phyloP scores from a whole-genome alignment of 2,113 vertebrate genomes.

The Alexandromys fortis region DNA sequence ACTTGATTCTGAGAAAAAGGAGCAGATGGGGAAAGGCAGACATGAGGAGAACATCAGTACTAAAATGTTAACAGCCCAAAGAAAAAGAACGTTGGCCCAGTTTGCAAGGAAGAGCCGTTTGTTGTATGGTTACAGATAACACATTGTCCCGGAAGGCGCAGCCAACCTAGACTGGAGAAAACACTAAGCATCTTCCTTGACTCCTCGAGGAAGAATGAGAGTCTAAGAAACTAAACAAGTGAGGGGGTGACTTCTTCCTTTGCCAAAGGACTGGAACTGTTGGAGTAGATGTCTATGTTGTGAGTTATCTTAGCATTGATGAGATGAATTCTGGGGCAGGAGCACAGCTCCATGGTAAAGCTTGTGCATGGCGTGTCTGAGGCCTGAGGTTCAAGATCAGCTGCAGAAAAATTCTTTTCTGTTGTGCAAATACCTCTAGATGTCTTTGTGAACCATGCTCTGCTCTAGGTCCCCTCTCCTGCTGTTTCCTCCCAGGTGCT shows the following conservation, averaged over 20 bases:
- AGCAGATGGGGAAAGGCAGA: conserved; percentile 38
- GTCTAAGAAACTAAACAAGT: neutral
- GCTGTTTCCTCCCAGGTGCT: neutral
- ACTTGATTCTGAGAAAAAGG: conserved; percentile 42
- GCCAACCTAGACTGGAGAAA: neutral
- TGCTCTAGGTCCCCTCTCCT: neutral
- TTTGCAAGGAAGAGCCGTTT: neutral
- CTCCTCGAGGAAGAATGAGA: neutral
- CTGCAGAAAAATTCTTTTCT: neutral
- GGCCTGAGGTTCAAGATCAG: neutral
- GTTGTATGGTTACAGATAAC: neutral
- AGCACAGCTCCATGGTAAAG: neutral
- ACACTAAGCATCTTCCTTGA: neutral
- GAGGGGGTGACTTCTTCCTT: neutral
- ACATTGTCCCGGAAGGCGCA: neutral
- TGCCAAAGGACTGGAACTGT: neutral
- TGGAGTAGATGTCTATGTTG: neutral
- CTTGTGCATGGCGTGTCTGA: too few species aligned
- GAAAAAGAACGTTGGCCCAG: neutral
- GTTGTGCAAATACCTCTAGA: neutral
- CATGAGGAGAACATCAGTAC: neutral
- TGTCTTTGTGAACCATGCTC: neutral
- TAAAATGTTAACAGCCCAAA: conserved; percentile 21
- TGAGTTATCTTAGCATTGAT: neutral
- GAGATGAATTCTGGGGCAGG: neutral